A percentile compares a stretch with the other conserved stretches of the same genome.
Evolutionary conservation across 1,140 invertebrate genomes (phyloP).

Genomic region (Homalodisca vitripennis): DNA sequence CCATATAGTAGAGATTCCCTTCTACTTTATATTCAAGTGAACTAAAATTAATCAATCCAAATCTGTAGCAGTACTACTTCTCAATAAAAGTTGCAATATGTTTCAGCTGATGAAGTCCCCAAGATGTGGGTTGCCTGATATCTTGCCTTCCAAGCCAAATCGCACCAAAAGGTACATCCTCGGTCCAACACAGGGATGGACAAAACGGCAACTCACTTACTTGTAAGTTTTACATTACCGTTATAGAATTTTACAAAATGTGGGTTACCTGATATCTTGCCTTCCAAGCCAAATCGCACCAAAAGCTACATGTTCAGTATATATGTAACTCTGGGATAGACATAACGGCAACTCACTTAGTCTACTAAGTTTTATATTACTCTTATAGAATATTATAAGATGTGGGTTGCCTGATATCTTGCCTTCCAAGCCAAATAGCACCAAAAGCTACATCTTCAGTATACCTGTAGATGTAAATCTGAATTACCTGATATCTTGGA

Average conservation of each 20-base stretch:
- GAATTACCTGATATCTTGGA: too few species aligned
- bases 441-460: slow-evolving; percentile 57
- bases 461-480: too few species aligned
- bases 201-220: slow-evolving; percentile 60
- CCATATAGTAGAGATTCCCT: too few species aligned
- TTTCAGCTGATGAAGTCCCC: slow-evolving; percentile 58
- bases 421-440: slow-evolving; percentile 38
- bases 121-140: slow-evolving; percentile 65
- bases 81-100: too few species aligned
- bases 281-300: slow-evolving; percentile 38
- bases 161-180: slow-evolving; percentile 58
- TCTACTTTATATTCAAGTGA: too few species aligned
- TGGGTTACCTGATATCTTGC: slow-evolving; percentile 60
- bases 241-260: slow-evolving; percentile 61
- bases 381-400: slow-evolving; percentile 54
- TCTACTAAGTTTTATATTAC: slow-evolving; percentile 51
- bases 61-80: too few species aligned
- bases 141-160: slow-evolving; percentile 41
- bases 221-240: slow-evolving; percentile 51
- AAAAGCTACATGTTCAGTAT: slow-evolving; percentile 58
- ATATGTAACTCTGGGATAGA: slow-evolving; percentile 57
- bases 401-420: slow-evolving; percentile 65
- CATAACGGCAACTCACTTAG: slow-evolving; percentile 60
- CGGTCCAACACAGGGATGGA: slow-evolving; percentile 55
- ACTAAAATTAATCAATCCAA: too few species aligned